These are phyloP conservation scores for Nyctereutes procyonoides DNA, from an alignment of 2,113 vertebrate species.

Conservation along the genomic window DNA sequence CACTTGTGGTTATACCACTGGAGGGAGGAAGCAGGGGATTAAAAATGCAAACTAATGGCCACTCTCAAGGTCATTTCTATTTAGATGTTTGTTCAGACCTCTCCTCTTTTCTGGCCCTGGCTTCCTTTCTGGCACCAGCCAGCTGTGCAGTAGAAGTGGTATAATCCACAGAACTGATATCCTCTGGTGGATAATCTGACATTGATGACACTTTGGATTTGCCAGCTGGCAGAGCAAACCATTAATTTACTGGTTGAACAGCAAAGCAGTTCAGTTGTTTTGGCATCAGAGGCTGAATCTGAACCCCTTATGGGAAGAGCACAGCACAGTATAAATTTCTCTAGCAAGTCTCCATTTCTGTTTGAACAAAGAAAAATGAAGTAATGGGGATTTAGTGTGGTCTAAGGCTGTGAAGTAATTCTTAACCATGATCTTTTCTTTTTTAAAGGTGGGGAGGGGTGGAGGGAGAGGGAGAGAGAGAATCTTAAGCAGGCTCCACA, in stretches of 20 bases:
- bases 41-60: constrained; percentile 9
- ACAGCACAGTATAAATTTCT: constrained; percentile 21
- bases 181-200: constrained; percentile 47
- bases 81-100: constrained; percentile 25
- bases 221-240: constrained; percentile 49
- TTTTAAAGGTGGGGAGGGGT: neutral
- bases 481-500: neutral
- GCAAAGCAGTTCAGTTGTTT: constrained; percentile 60
- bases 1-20: neutral
- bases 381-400: neutral
- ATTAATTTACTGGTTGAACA: constrained; percentile 60
- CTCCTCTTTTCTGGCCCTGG: constrained; percentile 28
- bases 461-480: neutral
- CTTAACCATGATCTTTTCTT: neutral
- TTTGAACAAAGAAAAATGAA: constrained; percentile 44
- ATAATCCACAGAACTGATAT: neutral
- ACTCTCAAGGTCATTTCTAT: constrained; percentile 20
- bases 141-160: constrained; percentile 44
- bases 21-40: neutral
- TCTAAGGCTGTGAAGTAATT: constrained; percentile 7
- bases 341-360: constrained; percentile 2
- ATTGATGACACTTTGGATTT: constrained; percentile 45
- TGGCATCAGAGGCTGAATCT: constrained; percentile 48
- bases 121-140: constrained; percentile 13
- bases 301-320: constrained; percentile 56